Evolutionary conservation across 2,113 vertebrate species (phyloP).

Genomic region (Sylvia atricapilla): DNA sequence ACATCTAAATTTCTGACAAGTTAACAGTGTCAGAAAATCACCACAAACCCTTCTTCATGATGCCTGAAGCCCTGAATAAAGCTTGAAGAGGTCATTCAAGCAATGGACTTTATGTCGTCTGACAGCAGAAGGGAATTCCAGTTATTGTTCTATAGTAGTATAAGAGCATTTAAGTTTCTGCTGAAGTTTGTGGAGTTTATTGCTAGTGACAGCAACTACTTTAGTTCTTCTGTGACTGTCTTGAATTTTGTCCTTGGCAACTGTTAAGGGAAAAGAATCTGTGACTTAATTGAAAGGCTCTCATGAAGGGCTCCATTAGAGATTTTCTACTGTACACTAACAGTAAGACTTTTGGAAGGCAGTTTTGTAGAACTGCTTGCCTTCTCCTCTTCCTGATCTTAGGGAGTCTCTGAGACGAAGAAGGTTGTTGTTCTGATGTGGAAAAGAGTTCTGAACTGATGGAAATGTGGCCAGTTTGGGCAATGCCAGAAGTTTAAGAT

Average conservation of each 20-base stretch:
- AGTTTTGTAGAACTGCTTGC: background rate
- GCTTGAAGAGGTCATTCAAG: background rate
- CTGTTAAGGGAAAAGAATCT: background rate
- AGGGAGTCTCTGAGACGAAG: background rate
- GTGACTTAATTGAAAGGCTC: background rate
- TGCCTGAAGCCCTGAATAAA: background rate
- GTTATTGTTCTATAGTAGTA: background rate
- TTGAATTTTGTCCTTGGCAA: constrained; percentile 29
- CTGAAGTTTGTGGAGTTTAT: background rate
- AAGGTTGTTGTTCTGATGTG: background rate
- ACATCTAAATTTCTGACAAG: background rate
- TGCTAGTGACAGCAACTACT: background rate
- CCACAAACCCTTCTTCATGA: background rate
- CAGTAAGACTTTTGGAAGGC: background rate
- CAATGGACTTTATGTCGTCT: background rate
- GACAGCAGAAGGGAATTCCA: background rate
- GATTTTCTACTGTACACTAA: background rate
- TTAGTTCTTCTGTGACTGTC: background rate
- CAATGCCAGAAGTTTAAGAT: background rate
- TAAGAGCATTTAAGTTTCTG: background rate
- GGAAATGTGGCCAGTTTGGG: background rate
- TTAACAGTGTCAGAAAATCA: background rate
- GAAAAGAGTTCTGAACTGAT: background rate
- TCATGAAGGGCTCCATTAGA: background rate
- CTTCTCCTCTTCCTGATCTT: background rate